Percentiles rank a stretch among this genome's conserved stretches.
These are phyloP conservation scores for Sebastes kiyomatsui DNA, from an alignment of 2,797 vertebrate genomes.

Conservation along the genomic window DNA sequence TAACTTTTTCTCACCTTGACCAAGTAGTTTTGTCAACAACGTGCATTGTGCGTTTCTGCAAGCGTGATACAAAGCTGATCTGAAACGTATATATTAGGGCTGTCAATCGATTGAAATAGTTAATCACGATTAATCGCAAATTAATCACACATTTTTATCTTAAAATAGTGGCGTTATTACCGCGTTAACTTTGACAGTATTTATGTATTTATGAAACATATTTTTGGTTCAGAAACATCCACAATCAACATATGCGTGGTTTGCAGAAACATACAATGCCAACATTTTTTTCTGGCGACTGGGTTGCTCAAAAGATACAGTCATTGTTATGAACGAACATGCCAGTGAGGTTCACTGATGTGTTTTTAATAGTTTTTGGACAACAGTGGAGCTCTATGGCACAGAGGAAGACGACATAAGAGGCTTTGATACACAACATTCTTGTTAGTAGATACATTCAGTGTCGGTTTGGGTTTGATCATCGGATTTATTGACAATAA, in stretches of 20 bases:
- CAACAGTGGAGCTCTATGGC: background rate
- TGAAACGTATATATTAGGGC: too few species aligned
- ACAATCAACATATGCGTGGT: background rate
- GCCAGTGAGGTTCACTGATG: background rate
- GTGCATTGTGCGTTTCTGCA: background rate
- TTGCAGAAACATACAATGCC: too few species aligned
- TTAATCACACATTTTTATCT: too few species aligned
- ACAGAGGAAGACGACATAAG: background rate
- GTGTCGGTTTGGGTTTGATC: background rate
- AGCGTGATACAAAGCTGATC: rapidly evolving
- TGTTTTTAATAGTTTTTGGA: background rate
- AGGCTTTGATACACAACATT: too few species aligned
- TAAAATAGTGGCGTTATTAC: too few species aligned
- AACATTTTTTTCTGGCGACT: rapidly evolving
- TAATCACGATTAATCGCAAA: too few species aligned
- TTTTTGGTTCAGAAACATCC: background rate
- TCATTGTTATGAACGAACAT: rapidly evolving
- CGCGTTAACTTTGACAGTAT: too few species aligned
- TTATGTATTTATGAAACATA: too few species aligned
- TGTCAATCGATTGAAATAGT: too few species aligned
- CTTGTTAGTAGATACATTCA: background rate
- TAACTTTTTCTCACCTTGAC: too few species aligned
- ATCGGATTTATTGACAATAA: background rate
- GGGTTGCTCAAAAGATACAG: too few species aligned
- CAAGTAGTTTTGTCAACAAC: too few species aligned